Base-by-base conservation (phyloP, 2,888 invertebrate species). In the Drosophila anomelani region DNA sequence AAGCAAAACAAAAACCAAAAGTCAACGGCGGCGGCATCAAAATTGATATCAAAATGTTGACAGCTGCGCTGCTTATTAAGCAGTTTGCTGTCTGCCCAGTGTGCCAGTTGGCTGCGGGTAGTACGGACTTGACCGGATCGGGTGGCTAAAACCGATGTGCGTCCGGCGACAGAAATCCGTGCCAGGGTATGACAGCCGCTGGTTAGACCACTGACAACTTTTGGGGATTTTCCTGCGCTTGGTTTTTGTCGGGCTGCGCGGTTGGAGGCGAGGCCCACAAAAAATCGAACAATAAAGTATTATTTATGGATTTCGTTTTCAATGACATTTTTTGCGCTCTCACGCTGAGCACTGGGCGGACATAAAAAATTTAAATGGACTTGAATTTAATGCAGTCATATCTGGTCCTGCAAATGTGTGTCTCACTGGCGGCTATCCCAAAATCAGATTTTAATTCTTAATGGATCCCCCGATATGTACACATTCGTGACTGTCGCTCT, bases 41-140 rank as follows among this genome's bases (percentile, higher is more conserved):
- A 73, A 74, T 74, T 47, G 75, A 74, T 72, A 74, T 60, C 67
- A 60, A 75, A 46, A 58, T 71, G 76, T 73, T 78, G 79, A 76
- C 86, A 88, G 84, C 84, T 73, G 73, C 69, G 85, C 32, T 85
- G 88, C 82, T 85, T 87, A 87, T 87, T 82, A 87, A 85, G 88
- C 88, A 71, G 77, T 82, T 85, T 82, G 70, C 38, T 17, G 55
- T 15, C 36, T n/a, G 49, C 38, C 57, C 55, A 54, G 23, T 39
- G 51, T 9, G 3, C 34, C 10, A 7, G n/a, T 4, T 9, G 38
- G 34, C 26, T 13, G 23, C 13, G 51, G 67, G 43, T 64, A 43
- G 66, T 15, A 43, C 36, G 3, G 64, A 2, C 51, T 17, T 43
- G 13, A 20, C 20, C 20, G 20, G 17, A 7, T 12, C 36, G n/a